Evolutionary conservation across 2,113 vertebrate genomes (phyloP).

Genomic region (Agelaius phoeniceus): DNA sequence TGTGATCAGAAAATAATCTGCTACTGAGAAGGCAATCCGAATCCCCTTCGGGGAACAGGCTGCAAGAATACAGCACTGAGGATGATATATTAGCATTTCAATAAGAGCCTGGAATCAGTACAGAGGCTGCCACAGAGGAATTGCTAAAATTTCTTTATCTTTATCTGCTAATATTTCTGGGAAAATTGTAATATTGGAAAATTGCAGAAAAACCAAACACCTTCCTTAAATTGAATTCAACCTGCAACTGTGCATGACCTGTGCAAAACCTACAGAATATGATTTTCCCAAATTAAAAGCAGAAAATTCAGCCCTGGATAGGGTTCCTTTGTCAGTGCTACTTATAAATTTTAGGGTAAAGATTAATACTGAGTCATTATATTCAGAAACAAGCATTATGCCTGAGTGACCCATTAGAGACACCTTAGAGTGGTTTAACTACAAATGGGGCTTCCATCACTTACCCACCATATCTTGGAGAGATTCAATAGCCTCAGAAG

Average conservation of each 20-base stretch:
- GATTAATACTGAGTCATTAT: background rate
- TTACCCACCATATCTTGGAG: background rate
- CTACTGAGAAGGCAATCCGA: conserved; percentile 31
- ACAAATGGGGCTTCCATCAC: background rate
- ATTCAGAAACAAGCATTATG: background rate
- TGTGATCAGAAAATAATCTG: conserved; percentile 65
- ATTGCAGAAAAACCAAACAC: conserved; percentile 2
- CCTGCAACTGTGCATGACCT: background rate
- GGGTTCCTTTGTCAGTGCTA: background rate
- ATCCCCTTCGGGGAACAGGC: conserved; percentile 43
- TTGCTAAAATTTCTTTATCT: conserved; percentile 47
- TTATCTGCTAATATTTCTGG: conserved; percentile 17
- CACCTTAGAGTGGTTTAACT: background rate
- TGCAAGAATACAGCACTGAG: background rate
- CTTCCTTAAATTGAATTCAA: background rate
- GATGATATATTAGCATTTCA: conserved; percentile 65
- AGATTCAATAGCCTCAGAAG: background rate
- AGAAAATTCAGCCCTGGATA: background rate
- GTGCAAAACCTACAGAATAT: background rate
- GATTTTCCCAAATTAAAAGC: background rate
- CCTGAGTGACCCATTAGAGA: background rate
- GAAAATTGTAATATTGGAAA: conserved; percentile 39
- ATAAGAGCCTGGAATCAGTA: conserved; percentile 38
- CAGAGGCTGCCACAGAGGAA: conserved; percentile 34
- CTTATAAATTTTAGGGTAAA: background rate